These are phyloP conservation scores for Brachynemurus nebulosus DNA, from an alignment of 2,888 invertebrate species.

Conservation along the genomic window DNA sequence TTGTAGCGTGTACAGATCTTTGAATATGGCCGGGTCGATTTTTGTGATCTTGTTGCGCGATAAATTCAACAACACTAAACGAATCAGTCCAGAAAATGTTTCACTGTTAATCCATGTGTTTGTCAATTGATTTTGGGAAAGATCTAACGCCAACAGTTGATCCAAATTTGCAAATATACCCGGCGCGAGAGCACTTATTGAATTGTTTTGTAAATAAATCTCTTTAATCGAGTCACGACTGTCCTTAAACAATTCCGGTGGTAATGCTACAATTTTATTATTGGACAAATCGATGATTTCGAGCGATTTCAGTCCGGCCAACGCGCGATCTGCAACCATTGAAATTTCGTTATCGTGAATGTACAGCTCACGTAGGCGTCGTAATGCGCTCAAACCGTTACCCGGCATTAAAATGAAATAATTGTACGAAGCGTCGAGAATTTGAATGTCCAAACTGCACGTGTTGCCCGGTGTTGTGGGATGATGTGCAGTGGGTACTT, in stretches of 20 bases:
- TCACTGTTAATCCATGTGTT: constrained; percentile 75
- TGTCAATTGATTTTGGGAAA: constrained; percentile 74
- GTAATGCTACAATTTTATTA: constrained; percentile 79
- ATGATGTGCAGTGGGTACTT: constrained; percentile 22
- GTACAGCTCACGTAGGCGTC: constrained; percentile 64
- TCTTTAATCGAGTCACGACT: constrained; percentile 67
- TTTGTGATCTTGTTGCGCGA: constrained; percentile 72
- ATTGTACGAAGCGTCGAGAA: constrained; percentile 71
- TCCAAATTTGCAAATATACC: constrained; percentile 75
- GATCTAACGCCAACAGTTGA: constrained; percentile 65
- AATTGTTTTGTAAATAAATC: constrained; percentile 83
- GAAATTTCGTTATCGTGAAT: constrained; percentile 81
- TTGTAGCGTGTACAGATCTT: constrained; percentile 73
- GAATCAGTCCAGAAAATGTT: constrained; percentile 77
- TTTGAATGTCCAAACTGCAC: constrained; percentile 68
- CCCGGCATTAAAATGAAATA: constrained; percentile 72
- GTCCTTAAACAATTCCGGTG: constrained; percentile 72
- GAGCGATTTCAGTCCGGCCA: constrained; percentile 65
- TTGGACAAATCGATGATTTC: constrained; percentile 79
- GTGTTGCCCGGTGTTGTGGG: constrained; percentile 33
- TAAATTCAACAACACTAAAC: constrained; percentile 73
- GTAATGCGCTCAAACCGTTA: constrained; percentile 66
- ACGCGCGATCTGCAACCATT: constrained; percentile 71
- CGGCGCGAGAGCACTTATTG: constrained; percentile 72
- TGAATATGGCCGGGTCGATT: constrained; percentile 70